Percentiles rank a stretch among this genome's conserved stretches.
phyloP scores from a whole-genome alignment of 2,113 vertebrate genomes.

The Gallinago undulata region DNA sequence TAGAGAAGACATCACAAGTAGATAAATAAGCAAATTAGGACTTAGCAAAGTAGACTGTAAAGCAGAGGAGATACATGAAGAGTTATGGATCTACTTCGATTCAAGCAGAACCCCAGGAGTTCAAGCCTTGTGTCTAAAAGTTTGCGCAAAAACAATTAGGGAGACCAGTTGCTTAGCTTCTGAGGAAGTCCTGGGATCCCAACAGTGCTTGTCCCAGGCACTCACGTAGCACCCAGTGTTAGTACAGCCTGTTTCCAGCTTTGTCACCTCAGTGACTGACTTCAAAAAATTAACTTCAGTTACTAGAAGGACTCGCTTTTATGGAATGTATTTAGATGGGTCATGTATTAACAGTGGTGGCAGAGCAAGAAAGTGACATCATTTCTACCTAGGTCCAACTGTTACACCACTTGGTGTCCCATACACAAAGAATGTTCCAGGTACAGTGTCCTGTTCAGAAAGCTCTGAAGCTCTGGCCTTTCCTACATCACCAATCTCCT shows the following conservation, averaged over 20 bases:
- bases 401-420: not conserved
- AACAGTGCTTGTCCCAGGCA: not conserved
- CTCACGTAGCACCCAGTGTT: fast-evolving
- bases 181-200: not conserved
- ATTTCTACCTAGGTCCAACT: not conserved
- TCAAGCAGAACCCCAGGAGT: not conserved
- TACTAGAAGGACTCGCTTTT: not conserved
- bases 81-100: not conserved
- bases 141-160: not conserved
- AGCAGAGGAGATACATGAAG: not conserved
- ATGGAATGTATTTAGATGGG: not conserved
- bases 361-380: not conserved
- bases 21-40: not conserved
- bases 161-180: not conserved
- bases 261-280: not conserved
- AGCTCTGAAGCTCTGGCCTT: not conserved
- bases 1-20: not conserved
- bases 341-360: not conserved
- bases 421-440: not conserved
- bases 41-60: not conserved
- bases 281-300: not conserved
- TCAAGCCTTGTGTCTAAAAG: not conserved
- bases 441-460: not conserved
- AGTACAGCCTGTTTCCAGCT: not conserved
- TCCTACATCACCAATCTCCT: not conserved